Percentiles rank a stretch among this genome's conserved stretches.
These are phyloP conservation scores for Andricus curvator DNA, from an alignment of 2,888 invertebrate genomes.

Conservation along the genomic window DNA sequence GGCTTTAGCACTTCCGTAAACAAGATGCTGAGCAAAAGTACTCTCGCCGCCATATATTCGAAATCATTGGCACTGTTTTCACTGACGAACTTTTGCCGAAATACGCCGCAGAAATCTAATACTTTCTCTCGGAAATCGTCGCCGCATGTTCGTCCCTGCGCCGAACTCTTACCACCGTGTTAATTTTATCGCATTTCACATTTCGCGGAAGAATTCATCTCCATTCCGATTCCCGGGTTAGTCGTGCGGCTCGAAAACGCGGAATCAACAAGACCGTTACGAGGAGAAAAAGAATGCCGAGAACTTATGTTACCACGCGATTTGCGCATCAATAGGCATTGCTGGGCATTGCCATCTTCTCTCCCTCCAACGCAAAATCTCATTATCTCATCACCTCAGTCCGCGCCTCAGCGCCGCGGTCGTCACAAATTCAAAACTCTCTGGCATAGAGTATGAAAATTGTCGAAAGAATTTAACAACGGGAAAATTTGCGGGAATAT, in stretches of 20 bases:
- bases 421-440: too few relatives aligned
- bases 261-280: constrained; percentile 34
- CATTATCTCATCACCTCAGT: background rate
- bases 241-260: constrained; percentile 17
- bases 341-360: constrained; percentile 55
- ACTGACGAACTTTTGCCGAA: constrained; percentile 68
- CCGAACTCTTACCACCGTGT: constrained; percentile 23
- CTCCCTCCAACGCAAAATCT: constrained; percentile 15
- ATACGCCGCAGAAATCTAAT: constrained; percentile 65
- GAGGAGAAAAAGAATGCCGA: constrained; percentile 6
- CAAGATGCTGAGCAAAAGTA: constrained; percentile 77
- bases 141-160: constrained; percentile 65
- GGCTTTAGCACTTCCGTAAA: constrained; percentile 77
- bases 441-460: too few relatives aligned
- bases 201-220: background rate
- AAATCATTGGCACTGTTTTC: constrained; percentile 73
- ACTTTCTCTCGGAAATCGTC: constrained; percentile 64
- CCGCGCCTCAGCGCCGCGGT: background rate
- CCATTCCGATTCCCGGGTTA: background rate
- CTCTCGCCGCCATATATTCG: constrained; percentile 77
- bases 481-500: too few relatives aligned
- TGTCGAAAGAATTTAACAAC: too few relatives aligned
- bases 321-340: constrained; percentile 62
- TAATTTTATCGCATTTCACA: constrained; percentile 27
- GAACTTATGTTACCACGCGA: constrained; percentile 54